Base-by-base conservation (phyloP, 2,888 invertebrate genomes). In the Doris montereyensis region DNA sequence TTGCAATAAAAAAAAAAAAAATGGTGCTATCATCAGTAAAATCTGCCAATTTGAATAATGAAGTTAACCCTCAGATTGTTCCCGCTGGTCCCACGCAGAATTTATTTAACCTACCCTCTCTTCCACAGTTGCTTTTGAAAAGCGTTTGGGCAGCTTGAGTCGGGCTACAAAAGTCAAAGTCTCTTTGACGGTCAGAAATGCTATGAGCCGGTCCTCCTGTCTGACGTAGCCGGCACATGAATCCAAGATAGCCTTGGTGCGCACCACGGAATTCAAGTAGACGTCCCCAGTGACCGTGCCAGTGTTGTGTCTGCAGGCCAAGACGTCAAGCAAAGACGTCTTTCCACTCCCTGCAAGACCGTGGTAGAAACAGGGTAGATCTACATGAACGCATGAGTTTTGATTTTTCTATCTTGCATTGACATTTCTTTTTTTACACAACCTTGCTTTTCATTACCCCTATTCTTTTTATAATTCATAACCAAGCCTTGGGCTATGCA, bases 291-390 rank as follows among this genome's bases (percentile, higher is more conserved):
- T 94, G 0, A 95, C 95, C 0, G 96, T 94, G 83, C 95, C 94
- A 83, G 94, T 94, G 4, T 83, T 83, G 21, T 96, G 95, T 35
- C 93, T 87, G 60, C 92, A 91, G 0, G 92, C 92, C 78, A 98
- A 96, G 5, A 98, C 97, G 91, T 98, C 98, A 5, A 99, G 93
- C 1, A 99, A 93, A 0, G 97, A 97, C 41, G 97, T 94, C 90
- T 99, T 99, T 0, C 98, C 98, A 86, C 97, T 97, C 17, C 97
- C 97, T 96, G 86, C 30, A 90, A 87, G 79, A 41, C 24, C 17
- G 75, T 4, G 26, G 52, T 2, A 72, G 5, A 26, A 1, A 10
- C 21, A 0, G 21, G 1, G 3, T 17, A 52, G 26, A 2, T 2
- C 5, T 1, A 5, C 26, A 1, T 17, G n/a, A n/a, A n/a, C n/a